Evolutionary conservation across 2,797 vertebrate species (phyloP).

Genomic region (Scolopax rusticola): DNA sequence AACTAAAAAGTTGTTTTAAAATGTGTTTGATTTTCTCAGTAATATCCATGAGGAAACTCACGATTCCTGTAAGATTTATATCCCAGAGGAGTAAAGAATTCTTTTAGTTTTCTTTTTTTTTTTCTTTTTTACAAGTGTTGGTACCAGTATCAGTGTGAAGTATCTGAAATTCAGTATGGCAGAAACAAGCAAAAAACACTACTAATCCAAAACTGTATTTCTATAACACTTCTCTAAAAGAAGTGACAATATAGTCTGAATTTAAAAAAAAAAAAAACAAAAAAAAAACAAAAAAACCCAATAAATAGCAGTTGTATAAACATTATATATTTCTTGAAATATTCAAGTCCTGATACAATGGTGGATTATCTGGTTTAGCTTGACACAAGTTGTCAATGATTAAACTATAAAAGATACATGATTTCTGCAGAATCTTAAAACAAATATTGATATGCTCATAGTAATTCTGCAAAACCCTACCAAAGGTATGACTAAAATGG

Average conservation of each 20-base stretch:
- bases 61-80: background rate
- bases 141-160: background rate
- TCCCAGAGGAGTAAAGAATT: background rate
- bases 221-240: background rate
- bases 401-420: background rate
- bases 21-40: background rate
- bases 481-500: background rate
- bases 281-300: too few species aligned
- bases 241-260: background rate
- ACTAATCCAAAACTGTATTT: background rate
- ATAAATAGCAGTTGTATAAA: background rate
- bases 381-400: slow-evolving; percentile 28
- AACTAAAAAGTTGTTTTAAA: background rate
- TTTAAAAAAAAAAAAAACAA: background rate
- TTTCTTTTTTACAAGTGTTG: background rate
- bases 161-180: background rate
- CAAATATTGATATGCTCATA: background rate
- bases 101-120: background rate
- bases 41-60: background rate
- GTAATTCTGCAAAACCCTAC: background rate
- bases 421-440: background rate
- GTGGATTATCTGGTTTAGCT: background rate
- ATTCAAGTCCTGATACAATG: background rate
- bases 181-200: background rate
- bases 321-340: background rate